A percentile compares a stretch with the other conserved stretches of the same genome.
Conservation (phyloP, 2,113 vertebrate genomes). For the Spea multiplicata region DNA sequence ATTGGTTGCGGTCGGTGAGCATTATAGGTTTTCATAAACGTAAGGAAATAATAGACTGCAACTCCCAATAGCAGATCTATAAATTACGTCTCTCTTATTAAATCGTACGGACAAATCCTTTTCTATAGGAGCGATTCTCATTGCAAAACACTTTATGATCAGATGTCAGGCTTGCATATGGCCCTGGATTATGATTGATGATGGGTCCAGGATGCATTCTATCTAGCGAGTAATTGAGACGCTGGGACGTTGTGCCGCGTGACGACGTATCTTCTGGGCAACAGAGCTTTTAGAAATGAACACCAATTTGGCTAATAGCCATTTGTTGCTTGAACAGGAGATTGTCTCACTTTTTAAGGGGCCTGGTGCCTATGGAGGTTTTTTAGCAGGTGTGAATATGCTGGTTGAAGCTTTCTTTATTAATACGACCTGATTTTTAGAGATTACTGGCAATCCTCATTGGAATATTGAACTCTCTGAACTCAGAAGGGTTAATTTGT, state of each 20-base stretch:
- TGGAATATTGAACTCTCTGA: no score
- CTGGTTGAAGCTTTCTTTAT: constrained; percentile 25
- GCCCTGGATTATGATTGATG: constrained; percentile 35
- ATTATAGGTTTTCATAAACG: no score
- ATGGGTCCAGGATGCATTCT: constrained; percentile 7
- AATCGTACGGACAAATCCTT: no score
- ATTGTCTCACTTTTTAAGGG: constrained; percentile 6
- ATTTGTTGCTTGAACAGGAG: constrained; percentile 19
- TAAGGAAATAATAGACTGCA: no score
- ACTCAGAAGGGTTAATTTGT: no score
- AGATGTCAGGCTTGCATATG: constrained; percentile 14
- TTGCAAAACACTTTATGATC: constrained; percentile 17
- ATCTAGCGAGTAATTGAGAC: constrained; percentile 18
- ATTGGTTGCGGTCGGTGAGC: no score
- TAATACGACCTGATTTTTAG: constrained; percentile 10
- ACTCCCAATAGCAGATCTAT: no score
- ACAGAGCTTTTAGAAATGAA: constrained; percentile 20
- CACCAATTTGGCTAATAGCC: constrained; percentile 22
- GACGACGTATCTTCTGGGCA: constrained; percentile 1
- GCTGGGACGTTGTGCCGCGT: neutral
- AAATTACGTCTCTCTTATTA: no score
- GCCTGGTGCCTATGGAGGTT: neutral
- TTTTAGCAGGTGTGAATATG: constrained; percentile 13
- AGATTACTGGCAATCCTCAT: no score
- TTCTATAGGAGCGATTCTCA: no score